Conservation (phyloP, 2,113 vertebrate species). For the Atlantisia rogersi region DNA sequence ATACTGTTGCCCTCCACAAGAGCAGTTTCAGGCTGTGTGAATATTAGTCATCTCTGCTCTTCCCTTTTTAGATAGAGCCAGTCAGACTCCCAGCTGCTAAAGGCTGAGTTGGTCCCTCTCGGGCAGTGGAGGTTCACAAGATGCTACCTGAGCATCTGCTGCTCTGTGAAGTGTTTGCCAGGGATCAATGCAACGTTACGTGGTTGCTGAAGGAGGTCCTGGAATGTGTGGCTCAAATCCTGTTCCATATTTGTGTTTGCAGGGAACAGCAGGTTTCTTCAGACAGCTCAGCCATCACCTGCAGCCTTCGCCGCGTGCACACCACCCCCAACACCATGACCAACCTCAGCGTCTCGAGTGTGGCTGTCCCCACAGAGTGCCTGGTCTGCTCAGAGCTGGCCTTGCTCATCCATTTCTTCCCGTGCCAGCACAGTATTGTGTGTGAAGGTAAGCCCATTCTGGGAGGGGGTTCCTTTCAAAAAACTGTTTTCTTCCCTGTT, state of each 20-base stretch:
- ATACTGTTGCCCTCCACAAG: neutral
- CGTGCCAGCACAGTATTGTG: conserved; percentile 96
- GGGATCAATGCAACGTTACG: accelerated
- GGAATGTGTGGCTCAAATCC: neutral
- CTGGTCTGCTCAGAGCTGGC: conserved; percentile 96
- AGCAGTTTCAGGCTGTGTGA: neutral
- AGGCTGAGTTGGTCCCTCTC: neutral
- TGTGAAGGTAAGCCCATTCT: conserved; percentile 86
- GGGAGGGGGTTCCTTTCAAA: accelerated
- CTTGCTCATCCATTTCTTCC: conserved; percentile 90
- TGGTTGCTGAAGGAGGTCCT: neutral
- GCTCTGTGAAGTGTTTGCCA: neutral
- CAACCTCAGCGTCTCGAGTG: conserved; percentile 85
- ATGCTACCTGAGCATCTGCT: neutral
- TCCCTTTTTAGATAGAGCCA: neutral
- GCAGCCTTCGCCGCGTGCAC: conserved; percentile 84
- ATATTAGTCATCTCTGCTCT: neutral
- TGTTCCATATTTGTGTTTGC: neutral
- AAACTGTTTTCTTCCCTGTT: neutral
- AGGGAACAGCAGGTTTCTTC: conserved; percentile 85
- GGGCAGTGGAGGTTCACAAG: neutral
- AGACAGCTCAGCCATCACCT: conserved; percentile 72
- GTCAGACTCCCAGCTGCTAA: neutral
- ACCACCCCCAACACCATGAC: conserved; percentile 94
- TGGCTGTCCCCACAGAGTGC: conserved; percentile 86